Evolutionary conservation across 2,797 vertebrate species (phyloP).

Genomic region (Anguilla pacifica): DNA sequence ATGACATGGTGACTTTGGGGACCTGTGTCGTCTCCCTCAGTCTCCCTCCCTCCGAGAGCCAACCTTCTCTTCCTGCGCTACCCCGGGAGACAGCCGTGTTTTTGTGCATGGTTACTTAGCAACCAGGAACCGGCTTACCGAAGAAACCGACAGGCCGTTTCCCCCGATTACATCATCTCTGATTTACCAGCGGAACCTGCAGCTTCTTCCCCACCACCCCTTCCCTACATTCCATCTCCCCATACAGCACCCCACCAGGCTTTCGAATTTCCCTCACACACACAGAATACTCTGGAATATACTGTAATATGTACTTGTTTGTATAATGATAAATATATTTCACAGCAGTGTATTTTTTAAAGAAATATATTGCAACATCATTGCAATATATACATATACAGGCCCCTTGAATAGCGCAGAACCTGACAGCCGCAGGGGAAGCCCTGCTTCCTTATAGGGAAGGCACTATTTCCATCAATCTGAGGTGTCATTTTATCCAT

Average conservation of each 20-base stretch:
- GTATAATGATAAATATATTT: too few relatives aligned
- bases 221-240: neutral
- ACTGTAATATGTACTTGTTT: too few relatives aligned
- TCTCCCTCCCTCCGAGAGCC: neutral
- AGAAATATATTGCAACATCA: too few relatives aligned
- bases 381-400: neutral
- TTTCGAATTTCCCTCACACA: too few relatives aligned
- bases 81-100: conserved; percentile 57
- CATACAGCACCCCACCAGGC: neutral
- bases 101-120: conserved; percentile 69
- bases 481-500: conserved; percentile 60
- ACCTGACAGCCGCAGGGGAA: conserved; percentile 61
- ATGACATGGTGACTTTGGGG: neutral
- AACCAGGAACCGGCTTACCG: conserved; percentile 67
- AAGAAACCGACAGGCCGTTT: conserved; percentile 61
- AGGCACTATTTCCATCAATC: conserved; percentile 72
- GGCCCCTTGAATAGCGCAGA: conserved; percentile 62
- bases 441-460: conserved; percentile 66
- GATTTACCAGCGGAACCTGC: neutral
- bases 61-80: conserved; percentile 38
- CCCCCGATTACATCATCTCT: conserved; percentile 52
- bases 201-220: neutral
- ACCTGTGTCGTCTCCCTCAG: neutral
- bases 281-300: too few relatives aligned
- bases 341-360: too few relatives aligned